These are phyloP conservation scores for Ctenopoma multispine DNA, from an alignment of 2,797 vertebrate species.

Conservation along the genomic window DNA sequence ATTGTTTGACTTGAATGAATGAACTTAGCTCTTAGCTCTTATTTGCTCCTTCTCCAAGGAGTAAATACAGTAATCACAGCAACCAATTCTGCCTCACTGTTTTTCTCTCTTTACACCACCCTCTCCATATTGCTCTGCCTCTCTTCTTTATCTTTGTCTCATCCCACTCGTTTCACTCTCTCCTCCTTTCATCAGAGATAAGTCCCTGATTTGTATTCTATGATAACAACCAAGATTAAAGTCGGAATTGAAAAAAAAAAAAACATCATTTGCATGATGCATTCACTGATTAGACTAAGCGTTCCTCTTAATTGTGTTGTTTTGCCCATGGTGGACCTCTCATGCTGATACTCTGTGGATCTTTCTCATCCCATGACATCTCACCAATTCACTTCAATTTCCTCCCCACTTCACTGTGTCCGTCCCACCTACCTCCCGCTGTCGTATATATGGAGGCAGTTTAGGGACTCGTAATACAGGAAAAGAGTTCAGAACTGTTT, in stretches of 20 bases:
- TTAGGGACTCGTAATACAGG: constrained; percentile 31
- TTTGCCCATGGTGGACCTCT: constrained; percentile 79
- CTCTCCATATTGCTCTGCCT: constrained; percentile 10
- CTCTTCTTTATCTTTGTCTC: constrained; percentile 29
- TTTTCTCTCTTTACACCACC: constrained; percentile 12
- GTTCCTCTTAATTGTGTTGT: constrained; percentile 82
- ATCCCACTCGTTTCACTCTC: constrained; percentile 46
- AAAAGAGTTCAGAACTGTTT: constrained; percentile 43
- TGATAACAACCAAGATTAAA: constrained; percentile 64
- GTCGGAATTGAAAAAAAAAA: constrained; percentile 66
- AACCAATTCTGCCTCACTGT: neutral
- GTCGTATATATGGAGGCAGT: constrained; percentile 36
- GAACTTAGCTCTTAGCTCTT: constrained; percentile 6
- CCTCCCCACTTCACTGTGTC: constrained; percentile 48
- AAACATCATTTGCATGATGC: constrained; percentile 82
- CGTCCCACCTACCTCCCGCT: constrained; percentile 47
- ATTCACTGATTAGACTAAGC: constrained; percentile 77
- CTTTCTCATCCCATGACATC: constrained; percentile 65
- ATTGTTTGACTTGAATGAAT: neutral
- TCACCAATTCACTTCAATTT: constrained; percentile 77
- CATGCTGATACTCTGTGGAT: constrained; percentile 75
- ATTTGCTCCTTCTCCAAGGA: neutral
- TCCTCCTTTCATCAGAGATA: constrained; percentile 74
- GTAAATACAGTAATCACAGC: constrained; percentile 13
- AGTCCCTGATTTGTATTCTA: constrained; percentile 84